Evolutionary conservation across 1,140 invertebrate genomes (phyloP), one percentile per base, ranked within the genome.

Genomic region (Meteorus sp.): DNA sequence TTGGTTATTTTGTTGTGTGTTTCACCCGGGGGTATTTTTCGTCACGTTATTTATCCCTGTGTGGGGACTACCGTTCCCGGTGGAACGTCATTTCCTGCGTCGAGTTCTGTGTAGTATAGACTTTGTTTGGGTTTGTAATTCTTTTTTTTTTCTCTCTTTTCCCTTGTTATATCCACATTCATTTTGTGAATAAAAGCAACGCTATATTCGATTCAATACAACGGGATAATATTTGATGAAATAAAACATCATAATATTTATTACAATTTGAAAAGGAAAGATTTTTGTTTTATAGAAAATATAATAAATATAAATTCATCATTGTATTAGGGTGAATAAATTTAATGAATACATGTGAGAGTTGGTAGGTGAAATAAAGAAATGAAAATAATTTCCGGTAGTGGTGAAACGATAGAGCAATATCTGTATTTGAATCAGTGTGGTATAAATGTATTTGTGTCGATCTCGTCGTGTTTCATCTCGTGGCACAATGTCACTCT

Each of bases 1-100:
- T 25, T 25, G 35, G 54, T 56, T 57, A 50, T 57, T 57, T 50
- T 41, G 35, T 41, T 57, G n/a, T n/a, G n/a, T n/a, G n/a, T 48
- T 41, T 41, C 44, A 41, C 33, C 5, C 33, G 35, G 48, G 47
- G 23, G 15, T 23, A 51, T 52, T 59, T 59, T 51, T 59, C 48
- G 48, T 59, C 56, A 52, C 39, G 33, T 59, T 59, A 59, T 59
- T 59, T 59, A 59, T 44, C 39, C 56, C 23, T 33, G 39, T 37
- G 39, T 25, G 31, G 19, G 43, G 54, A 56, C n/a, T 39, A 29
- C 19, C 2, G 23, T 33, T 5, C 53, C 53, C 35, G 29, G 53
- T 45, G 56, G 56, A 48, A 50, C 23, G 56, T 58, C 56, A 58
- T 58, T 60, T 60, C 59, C 52, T 60, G 45, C 20, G 27, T 53